Evolutionary conservation across 2,888 invertebrate genomes (phyloP).

Genomic region (Diachrysia chrysitis): DNA sequence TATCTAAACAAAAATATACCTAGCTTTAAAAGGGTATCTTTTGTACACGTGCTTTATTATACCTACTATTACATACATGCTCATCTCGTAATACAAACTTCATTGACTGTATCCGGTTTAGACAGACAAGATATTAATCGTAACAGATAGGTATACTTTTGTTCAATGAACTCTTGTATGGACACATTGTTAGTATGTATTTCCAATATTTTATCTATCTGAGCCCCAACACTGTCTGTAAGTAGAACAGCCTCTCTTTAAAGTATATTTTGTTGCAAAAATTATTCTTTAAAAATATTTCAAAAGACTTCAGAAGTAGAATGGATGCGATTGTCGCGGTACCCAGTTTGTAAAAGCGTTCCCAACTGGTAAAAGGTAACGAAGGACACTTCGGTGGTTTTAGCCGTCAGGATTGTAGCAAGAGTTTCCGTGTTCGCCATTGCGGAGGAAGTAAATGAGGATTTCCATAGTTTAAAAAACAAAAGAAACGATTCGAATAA

Average conservation of each 20-base stretch:
- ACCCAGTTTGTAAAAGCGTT: too few relatives aligned
- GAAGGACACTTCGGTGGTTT: too few relatives aligned
- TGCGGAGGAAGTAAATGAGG: too few relatives aligned
- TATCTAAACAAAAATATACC: background rate
- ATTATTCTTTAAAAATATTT: too few relatives aligned
- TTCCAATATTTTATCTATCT: constrained; percentile 43
- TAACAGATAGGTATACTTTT: constrained; percentile 43
- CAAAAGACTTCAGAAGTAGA: too few relatives aligned
- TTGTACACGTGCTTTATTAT: constrained; percentile 19
- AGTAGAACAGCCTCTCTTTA: constrained; percentile 36
- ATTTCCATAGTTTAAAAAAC: too few relatives aligned
- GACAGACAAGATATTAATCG: constrained; percentile 53
- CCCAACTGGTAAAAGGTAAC: too few relatives aligned
- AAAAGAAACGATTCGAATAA: too few relatives aligned
- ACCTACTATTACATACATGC: constrained; percentile 42
- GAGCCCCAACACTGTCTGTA: constrained; percentile 18
- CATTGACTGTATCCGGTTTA: constrained; percentile 54
- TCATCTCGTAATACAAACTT: constrained; percentile 42
- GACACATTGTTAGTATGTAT: constrained; percentile 22
- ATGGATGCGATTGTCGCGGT: too few relatives aligned
- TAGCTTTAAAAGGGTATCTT: background rate
- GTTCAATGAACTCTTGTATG: constrained; percentile 57
- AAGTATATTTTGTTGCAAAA: background rate
- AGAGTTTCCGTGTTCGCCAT: too few relatives aligned
- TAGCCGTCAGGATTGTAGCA: too few relatives aligned